Evolutionary conservation across 2,888 invertebrate genomes (phyloP).

Genomic region (Machimus atricapillus): DNA sequence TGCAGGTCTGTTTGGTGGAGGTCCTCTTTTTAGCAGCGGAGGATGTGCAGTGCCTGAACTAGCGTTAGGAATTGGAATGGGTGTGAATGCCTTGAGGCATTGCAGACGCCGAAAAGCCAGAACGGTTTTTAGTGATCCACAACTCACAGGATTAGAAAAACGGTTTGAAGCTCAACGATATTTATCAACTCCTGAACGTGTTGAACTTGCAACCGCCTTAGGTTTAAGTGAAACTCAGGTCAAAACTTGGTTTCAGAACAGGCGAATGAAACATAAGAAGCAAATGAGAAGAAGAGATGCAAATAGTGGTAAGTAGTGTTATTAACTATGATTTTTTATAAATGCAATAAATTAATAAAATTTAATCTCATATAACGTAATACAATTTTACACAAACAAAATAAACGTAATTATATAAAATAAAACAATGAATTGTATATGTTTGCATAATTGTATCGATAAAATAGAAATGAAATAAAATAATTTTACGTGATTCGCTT

Average conservation of each 20-base stretch:
- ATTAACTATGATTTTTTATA: not conserved
- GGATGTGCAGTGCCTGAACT: conserved; percentile 59
- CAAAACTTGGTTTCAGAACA: conserved; percentile 98
- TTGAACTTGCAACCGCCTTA: conserved; percentile 90
- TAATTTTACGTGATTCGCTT: too few relatives aligned
- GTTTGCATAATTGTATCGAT: too few relatives aligned
- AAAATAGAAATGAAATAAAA: too few relatives aligned
- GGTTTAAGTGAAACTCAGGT: conserved; percentile 96
- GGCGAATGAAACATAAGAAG: conserved; percentile 96
- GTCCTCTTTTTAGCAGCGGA: conserved; percentile 59
- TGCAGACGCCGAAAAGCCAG: conserved; percentile 95
- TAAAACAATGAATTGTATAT: too few relatives aligned
- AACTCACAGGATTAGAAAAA: conserved; percentile 87
- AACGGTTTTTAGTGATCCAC: conserved; percentile 87
- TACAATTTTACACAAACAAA: too few relatives aligned
- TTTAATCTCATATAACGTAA: too few relatives aligned
- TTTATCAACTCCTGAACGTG: conserved; percentile 93
- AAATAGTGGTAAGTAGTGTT: conserved; percentile 57
- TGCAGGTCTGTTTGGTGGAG: conserved; percentile 60
- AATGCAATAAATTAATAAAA: not conserved
- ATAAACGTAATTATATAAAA: too few relatives aligned
- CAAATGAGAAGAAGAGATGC: conserved; percentile 68
- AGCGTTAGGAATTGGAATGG: conserved; percentile 62
- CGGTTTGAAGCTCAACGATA: conserved; percentile 94
- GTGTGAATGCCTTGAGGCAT: conserved; percentile 79